Conservation (phyloP, 2,797 vertebrate genomes). For the Eulemur albifrons region DNA sequence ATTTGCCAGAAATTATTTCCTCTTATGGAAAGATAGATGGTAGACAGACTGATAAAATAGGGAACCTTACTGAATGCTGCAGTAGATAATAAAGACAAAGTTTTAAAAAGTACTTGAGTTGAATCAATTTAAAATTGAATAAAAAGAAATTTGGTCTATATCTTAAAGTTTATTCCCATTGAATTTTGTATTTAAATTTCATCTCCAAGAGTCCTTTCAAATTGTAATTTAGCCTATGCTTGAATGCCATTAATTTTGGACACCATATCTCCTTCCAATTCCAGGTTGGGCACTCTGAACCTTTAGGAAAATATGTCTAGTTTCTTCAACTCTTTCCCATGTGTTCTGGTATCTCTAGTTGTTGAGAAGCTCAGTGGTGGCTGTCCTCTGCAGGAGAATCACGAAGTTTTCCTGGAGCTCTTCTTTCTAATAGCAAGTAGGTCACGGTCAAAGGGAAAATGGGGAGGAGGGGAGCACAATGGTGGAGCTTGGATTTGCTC, state of each 20-base stretch:
- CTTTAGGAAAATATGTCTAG: not conserved
- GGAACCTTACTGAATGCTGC: not conserved
- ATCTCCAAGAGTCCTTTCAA: not conserved
- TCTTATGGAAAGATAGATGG: not conserved
- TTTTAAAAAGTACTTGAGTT: not conserved
- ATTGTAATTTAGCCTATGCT: not conserved
- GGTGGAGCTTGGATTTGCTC: not conserved
- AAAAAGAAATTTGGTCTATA: not conserved
- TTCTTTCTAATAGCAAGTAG: not conserved
- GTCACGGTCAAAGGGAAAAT: too few species aligned
- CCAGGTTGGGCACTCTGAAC: not conserved
- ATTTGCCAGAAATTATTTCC: not conserved
- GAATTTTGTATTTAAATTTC: not conserved
- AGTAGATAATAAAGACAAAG: not conserved
- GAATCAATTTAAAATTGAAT: not conserved
- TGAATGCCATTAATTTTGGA: not conserved
- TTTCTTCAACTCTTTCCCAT: not conserved
- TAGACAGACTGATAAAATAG: not conserved
- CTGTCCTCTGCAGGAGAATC: not conserved
- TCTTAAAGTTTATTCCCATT: not conserved
- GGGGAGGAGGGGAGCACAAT: accelerated
- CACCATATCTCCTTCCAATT: not conserved
- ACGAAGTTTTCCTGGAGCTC: not conserved
- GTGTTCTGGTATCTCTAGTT: not conserved
- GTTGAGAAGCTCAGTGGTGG: not conserved